Base-by-base conservation (phyloP, 2,113 vertebrate species). In the Brachypteracias leptosomus region DNA sequence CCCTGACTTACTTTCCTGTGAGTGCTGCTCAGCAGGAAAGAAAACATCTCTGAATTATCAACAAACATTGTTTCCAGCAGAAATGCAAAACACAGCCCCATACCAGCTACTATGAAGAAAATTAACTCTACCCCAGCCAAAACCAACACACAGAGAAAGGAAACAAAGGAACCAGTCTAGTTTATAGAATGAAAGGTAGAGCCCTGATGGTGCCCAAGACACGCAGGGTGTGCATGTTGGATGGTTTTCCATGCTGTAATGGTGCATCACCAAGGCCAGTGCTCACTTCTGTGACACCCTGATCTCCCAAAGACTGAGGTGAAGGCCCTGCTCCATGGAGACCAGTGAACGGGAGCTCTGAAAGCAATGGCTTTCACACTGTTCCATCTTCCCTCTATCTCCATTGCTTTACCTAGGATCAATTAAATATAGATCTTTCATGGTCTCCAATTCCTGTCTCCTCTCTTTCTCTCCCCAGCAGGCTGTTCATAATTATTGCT, bases 201-300 rank as follows among this genome's bases (percentile, higher is more conserved):
- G 13, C 6, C 21, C n/a, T 52, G 4, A 20, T 68, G 80, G 19
- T 89, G 44, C 35, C 42, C 52, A 40, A 13, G 52, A n/a, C 1
- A 5, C 51, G 33, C 1, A 31, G 28, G 24, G 5, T 31, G 2
- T 73, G 33, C 13, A 24, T 13, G 16, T 46, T 72, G 1, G 6
- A 5, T 29, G 52, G 0, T 21, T 10, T 3, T 67, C 24, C 4
- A 1, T 35, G 74, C 16, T 42, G 6, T 12, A 31, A 15, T 26
- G 31, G 4, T 81, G 29, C 26, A 15, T 35, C 4, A 16, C 9
- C 21, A 24, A 8, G 38, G 33, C 38, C 42, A 54, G 10, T 35
- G 26, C 9, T 58, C 29, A 8, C 5, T n/a, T 21, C 21, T 46
- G 8, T 33, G 25, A 36, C 5, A 1, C 19, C 16, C 33, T 42